These are phyloP conservation scores for Limosa lapponica DNA, from an alignment of 2,797 vertebrate genomes.

Conservation along the genomic window DNA sequence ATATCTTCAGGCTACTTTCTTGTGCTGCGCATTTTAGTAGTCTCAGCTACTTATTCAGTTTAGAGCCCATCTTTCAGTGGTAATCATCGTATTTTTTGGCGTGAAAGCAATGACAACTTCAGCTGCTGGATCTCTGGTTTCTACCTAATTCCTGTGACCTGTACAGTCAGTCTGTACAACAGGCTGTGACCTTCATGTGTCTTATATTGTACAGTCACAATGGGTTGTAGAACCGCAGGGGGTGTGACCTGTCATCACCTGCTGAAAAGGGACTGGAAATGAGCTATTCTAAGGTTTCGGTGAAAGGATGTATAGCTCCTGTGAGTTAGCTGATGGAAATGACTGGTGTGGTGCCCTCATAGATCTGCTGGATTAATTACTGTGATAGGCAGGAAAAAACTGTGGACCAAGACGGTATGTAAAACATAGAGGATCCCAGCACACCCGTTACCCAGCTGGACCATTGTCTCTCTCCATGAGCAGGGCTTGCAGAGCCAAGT, in stretches of 20 bases:
- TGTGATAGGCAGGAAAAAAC: not conserved
- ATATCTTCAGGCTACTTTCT: not conserved
- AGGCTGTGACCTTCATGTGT: not conserved
- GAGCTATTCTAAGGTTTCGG: not conserved
- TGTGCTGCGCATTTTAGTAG: not conserved
- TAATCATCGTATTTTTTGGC: not conserved
- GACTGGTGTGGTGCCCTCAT: not conserved
- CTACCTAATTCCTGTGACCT: not conserved
- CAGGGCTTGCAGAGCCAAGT: not conserved
- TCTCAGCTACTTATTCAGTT: not conserved
- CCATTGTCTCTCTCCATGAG: fast-evolving
- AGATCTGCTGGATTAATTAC: not conserved
- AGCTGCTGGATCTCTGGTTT: not conserved
- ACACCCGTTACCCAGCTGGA: fast-evolving
- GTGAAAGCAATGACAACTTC: not conserved
- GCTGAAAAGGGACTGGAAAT: not conserved
- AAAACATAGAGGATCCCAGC: not conserved
- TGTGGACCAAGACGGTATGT: not conserved
- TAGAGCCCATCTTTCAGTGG: not conserved
- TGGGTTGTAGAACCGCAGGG: not conserved
- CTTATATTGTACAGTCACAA: not conserved
- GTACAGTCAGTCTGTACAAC: not conserved
- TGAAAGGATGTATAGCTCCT: not conserved
- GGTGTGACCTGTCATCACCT: not conserved
- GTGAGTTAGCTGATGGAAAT: not conserved